Evolutionary conservation across 1,140 invertebrate species (phyloP).

Genomic region (Bombyx mandarina): DNA sequence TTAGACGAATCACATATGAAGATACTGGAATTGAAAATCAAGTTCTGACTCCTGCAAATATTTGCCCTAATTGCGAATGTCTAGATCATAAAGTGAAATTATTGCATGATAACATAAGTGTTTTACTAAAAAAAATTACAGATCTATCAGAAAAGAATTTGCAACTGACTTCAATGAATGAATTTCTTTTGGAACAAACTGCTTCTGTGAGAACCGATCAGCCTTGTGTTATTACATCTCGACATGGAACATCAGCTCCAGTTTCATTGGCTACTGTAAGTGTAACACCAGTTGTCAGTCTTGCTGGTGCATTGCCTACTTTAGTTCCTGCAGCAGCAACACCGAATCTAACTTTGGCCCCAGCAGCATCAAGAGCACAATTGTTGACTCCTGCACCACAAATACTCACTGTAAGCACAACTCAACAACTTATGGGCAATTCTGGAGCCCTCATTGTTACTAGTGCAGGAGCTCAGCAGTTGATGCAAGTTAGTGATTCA

Average conservation of each 20-base stretch:
- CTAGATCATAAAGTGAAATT: slow-evolving; percentile 58
- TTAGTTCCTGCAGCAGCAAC: slow-evolving; percentile 51
- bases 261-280: slow-evolving; percentile 62
- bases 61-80: slow-evolving; percentile 50
- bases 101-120: slow-evolving; percentile 62
- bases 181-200: slow-evolving; percentile 59
- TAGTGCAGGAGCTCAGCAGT: slow-evolving; percentile 60
- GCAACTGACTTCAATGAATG: slow-evolving; percentile 64
- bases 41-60: slow-evolving; percentile 28
- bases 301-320: slow-evolving; percentile 51
- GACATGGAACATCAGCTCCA: slow-evolving; percentile 59
- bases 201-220: slow-evolving; percentile 50
- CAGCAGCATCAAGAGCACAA: slow-evolving; percentile 56
- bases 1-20: slow-evolving; percentile 50
- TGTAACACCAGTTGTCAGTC: slow-evolving; percentile 60
- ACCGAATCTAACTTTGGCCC: slow-evolving; percentile 51
- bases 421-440: slow-evolving; percentile 59
- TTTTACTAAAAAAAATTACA: slow-evolving; percentile 54
- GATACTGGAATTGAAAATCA: slow-evolving; percentile 41
- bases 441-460: slow-evolving; percentile 62
- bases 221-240: slow-evolving; percentile 58
- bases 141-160: slow-evolving; percentile 61
- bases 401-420: slow-evolving; percentile 61
- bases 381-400: slow-evolving; percentile 58
- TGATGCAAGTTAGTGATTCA: slow-evolving; percentile 66